Percentiles rank a stretch among this genome's conserved stretches.
Conservation (phyloP, 1,140 invertebrate species). For the Spodoptera litura region DNA sequence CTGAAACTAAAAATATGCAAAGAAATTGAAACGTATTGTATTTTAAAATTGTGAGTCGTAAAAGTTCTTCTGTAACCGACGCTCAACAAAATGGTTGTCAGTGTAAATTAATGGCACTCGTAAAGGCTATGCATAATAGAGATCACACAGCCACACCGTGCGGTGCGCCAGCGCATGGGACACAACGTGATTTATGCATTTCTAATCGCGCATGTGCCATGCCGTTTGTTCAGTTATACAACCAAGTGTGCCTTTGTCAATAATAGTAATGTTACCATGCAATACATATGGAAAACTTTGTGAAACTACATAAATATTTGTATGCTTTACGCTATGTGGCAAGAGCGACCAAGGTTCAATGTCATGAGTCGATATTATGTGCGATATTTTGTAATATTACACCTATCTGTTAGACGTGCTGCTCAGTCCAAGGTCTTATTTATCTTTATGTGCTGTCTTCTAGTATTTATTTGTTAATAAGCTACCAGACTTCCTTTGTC, state of each 20-base stretch:
- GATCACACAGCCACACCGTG: conserved; percentile 45
- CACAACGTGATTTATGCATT: conserved; percentile 61
- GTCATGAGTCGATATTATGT: conserved; percentile 38
- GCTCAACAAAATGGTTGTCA: conserved; percentile 37
- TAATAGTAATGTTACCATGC: conserved; percentile 49
- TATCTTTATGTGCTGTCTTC: conserved; percentile 39
- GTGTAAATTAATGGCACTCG: conserved; percentile 36
- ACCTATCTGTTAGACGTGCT: conserved; percentile 28
- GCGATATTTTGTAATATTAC: conserved; percentile 37
- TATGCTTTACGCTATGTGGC: conserved; percentile 29
- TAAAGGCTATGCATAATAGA: conserved; percentile 46
- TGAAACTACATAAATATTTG: conserved; percentile 24
- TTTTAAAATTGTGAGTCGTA: background rate
- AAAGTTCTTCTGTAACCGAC: conserved; percentile 14
- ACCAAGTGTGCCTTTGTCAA: conserved; percentile 41
- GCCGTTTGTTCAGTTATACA: conserved; percentile 49
- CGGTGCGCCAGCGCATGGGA: conserved; percentile 50
- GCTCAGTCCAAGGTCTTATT: conserved; percentile 36
- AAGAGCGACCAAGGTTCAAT: conserved; percentile 42
- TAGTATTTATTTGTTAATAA: conserved; percentile 35
- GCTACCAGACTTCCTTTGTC: conserved; percentile 33
- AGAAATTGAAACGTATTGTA: conserved; percentile 9
- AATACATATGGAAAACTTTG: conserved; percentile 49
- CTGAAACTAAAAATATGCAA: background rate
- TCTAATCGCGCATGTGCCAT: conserved; percentile 56